Base-by-base conservation (phyloP, 92 coral and sea anemone species). In the Micromussa lordhowensis region DNA sequence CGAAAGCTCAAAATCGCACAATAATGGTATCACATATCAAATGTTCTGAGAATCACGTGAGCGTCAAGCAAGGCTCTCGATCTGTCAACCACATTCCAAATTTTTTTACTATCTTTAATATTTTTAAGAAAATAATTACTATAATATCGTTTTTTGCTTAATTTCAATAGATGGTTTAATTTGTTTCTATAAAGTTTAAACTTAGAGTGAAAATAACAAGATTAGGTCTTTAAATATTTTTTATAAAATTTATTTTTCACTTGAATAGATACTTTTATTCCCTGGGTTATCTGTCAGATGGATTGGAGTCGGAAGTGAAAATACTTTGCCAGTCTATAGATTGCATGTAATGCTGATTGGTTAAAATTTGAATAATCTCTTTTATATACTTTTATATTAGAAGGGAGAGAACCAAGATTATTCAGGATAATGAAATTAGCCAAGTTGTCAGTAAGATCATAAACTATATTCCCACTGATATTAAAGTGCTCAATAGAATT, bases 261-360 rank as follows among this genome's bases (percentile, higher is more conserved):
- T 11, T 72, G 68, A 71, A 90, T 88, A 58, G 90, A 88, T 31
- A 78, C 90, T 78, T 88, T 91, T 44, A 91, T 69, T 75, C 89
- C 94, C 24, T 85, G 59, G 32, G 94, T 91, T 77, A 91, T 91
- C 92, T 83, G n/a, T n/a, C n/a, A n/a, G n/a, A 91, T 81, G 94
- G 94, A 51, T 91, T 91, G 63, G 86, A 81, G n/a, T n/a, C 70
- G 57, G 61, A 83, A 87, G 73, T 83, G 82, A 88, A 69, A 88
- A 40, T 76, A 88, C 92, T 83, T 79, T 91, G 68, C 61, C 84
- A 66, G 68, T 5, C n/a, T n/a, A n/a, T n/a, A n/a, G n/a, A n/a
- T n/a, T n/a, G n/a, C n/a, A n/a, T n/a, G n/a, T 61, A 61, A 81
- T 7, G 68, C 16, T 61, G 68, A 61, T 16, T 61, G 68, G 68